Conservation (phyloP, 1,140 invertebrate genomes). For the Psix sp. region DNA sequence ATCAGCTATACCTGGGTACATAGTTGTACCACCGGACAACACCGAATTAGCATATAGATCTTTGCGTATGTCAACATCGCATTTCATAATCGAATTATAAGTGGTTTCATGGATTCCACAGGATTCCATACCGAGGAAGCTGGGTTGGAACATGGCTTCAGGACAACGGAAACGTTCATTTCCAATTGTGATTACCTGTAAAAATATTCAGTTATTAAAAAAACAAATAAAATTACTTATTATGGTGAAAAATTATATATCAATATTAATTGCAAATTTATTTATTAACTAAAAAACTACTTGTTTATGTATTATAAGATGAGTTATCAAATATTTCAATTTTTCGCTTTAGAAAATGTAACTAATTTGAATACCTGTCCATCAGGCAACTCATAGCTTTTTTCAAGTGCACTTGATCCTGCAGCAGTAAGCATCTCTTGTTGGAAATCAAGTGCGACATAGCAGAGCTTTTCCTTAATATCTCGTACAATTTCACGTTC, state of each 20-base stretch:
- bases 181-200: constrained; percentile 89
- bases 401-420: constrained; percentile 88
- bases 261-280: no score
- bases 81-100: constrained; percentile 97
- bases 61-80: constrained; percentile 92
- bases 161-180: constrained; percentile 96
- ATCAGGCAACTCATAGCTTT: constrained; percentile 91
- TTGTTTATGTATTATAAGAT: no score
- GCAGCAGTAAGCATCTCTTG: constrained; percentile 92
- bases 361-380: constrained; percentile 81
- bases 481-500: constrained; percentile 91
- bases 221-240: background rate
- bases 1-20: constrained; percentile 89
- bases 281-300: no score
- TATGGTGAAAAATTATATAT: no score
- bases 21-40: constrained; percentile 88
- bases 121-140: constrained; percentile 93
- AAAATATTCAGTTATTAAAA: constrained; percentile 15
- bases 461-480: constrained; percentile 92
- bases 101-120: constrained; percentile 94
- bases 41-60: constrained; percentile 89
- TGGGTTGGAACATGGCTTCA: constrained; percentile 94
- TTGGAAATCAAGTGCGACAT: constrained; percentile 89
- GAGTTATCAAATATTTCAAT: no score
- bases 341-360: background rate